These are phyloP conservation scores for Argyra leucocephala DNA, from an alignment of 2,888 invertebrate species.

Conservation along the genomic window DNA sequence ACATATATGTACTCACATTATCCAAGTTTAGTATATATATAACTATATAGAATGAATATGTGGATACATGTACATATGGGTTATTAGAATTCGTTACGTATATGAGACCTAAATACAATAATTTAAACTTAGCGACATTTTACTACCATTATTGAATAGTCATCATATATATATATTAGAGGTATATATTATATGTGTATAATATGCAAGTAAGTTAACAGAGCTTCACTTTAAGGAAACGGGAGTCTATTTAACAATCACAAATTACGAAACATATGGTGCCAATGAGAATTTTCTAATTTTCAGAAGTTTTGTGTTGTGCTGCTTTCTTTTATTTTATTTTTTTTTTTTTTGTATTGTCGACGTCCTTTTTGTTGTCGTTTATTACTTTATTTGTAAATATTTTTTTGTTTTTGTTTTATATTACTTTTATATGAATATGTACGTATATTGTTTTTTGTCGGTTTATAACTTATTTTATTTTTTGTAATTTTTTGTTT, in stretches of 20 bases:
- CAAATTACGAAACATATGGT: conserved; percentile 45
- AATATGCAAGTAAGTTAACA: background rate
- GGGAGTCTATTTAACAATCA: conserved; percentile 39
- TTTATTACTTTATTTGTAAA: background rate
- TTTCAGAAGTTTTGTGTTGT: background rate
- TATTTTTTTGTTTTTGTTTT: background rate
- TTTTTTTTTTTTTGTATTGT: background rate
- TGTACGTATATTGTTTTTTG: background rate
- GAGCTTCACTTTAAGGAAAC: background rate
- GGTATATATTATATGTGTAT: too few relatives aligned
- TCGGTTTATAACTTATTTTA: background rate
- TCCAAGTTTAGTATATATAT: too few relatives aligned
- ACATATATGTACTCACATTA: too few relatives aligned
- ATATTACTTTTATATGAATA: background rate
- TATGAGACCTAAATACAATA: too few relatives aligned
- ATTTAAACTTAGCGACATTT: too few relatives aligned
- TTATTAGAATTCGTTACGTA: too few relatives aligned
- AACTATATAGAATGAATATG: too few relatives aligned
- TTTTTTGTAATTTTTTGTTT: background rate
- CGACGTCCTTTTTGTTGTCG: background rate
- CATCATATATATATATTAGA: too few relatives aligned
- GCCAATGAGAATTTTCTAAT: conserved; percentile 34
- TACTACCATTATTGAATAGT: too few relatives aligned
- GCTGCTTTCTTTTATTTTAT: background rate
- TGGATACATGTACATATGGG: too few relatives aligned